Percentiles rank a stretch among this genome's conserved stretches.
Conservation (phyloP, 2,797 vertebrate species). For the Notamacropus eugenii region DNA sequence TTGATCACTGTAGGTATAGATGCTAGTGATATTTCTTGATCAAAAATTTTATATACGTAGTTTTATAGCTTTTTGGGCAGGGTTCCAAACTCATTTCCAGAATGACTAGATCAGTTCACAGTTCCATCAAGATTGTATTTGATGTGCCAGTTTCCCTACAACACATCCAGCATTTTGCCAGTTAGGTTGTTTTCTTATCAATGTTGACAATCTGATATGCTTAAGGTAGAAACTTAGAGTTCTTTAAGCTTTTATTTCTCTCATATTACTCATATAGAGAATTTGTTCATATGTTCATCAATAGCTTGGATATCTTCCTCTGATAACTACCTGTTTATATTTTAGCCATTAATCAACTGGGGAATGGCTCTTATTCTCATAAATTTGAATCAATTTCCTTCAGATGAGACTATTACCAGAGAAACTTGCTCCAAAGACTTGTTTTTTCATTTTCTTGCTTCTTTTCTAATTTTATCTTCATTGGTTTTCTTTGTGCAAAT, state of each 20-base stretch:
- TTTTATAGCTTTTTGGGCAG: neutral
- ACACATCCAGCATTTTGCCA: neutral
- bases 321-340: neutral
- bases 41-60: neutral
- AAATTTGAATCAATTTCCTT: neutral
- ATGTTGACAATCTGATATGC: neutral
- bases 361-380: neutral
- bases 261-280: neutral
- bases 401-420: neutral
- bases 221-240: neutral
- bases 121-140: neutral
- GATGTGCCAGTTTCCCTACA: neutral
- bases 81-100: neutral
- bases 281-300: neutral
- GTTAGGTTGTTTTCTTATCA: neutral
- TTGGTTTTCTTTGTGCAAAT: neutral
- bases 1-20: neutral
- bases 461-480: neutral
- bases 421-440: neutral
- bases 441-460: neutral
- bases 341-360: neutral
- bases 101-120: neutral
- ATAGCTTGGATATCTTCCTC: neutral
- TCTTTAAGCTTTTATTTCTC: neutral
- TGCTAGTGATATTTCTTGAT: neutral